A percentile compares a stretch with the other conserved stretches of the same genome.
Evolutionary conservation across 2,113 vertebrate species (phyloP).

Genomic region (Dinomys branickii): DNA sequence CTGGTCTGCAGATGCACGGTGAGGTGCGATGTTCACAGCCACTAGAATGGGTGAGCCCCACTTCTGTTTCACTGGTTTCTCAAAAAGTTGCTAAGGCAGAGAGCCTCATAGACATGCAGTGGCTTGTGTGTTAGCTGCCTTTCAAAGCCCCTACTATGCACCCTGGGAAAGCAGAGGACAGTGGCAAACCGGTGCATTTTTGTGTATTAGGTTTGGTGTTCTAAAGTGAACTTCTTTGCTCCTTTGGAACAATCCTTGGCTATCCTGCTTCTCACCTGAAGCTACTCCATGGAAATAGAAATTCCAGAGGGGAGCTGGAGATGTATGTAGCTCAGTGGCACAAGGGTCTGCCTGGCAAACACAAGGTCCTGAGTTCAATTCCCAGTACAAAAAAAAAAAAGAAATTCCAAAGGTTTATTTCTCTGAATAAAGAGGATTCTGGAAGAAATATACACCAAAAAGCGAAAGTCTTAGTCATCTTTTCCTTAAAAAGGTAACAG

Average conservation of each 20-base stretch:
- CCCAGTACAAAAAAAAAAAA: neutral
- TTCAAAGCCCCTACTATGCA: neutral
- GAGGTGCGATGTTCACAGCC: neutral
- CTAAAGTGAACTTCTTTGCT: slow-evolving; percentile 1
- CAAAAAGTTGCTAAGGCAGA: neutral
- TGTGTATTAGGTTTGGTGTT: neutral
- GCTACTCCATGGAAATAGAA: neutral
- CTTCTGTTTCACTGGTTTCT: neutral
- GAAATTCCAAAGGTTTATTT: neutral
- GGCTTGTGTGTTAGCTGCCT: neutral
- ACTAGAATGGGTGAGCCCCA: neutral
- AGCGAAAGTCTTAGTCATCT: neutral
- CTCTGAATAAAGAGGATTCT: neutral
- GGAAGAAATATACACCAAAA: slow-evolving; percentile 1
- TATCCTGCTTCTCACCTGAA: neutral
- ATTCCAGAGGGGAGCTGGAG: neutral
- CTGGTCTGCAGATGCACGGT: neutral
- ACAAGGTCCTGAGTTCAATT: no score
- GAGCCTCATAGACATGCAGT: neutral
- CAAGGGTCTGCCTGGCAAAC: no score
- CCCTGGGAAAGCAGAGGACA: neutral
- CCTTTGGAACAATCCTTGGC: neutral
- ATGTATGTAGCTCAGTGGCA: no score
- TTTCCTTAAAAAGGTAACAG: neutral
- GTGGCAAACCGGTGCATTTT: neutral